These are phyloP conservation scores for Neelides folsomi DNA, from an alignment of 2,888 invertebrate species.

Conservation along the genomic window DNA sequence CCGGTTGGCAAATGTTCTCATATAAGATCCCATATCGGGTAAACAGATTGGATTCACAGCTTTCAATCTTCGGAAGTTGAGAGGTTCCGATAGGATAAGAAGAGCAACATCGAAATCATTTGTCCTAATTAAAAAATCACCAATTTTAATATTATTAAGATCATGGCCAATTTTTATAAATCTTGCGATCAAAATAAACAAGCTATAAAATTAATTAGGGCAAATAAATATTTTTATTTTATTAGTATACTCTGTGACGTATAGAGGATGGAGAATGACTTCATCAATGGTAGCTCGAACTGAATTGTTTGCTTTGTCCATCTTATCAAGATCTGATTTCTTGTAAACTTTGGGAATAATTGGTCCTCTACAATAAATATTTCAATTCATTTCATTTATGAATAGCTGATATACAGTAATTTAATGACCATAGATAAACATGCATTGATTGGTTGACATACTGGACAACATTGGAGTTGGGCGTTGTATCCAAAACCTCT, in stretches of 20 bases:
- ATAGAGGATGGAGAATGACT: slow-evolving; percentile 27
- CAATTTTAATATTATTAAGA: too few relatives aligned
- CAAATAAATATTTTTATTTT: too few relatives aligned
- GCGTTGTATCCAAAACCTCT: slow-evolving; percentile 11
- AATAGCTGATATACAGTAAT: too few relatives aligned
- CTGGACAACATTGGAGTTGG: slow-evolving; percentile 1
- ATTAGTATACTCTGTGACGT: slow-evolving; percentile 19
- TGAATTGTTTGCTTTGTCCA: slow-evolving; percentile 19
- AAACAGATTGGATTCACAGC: slow-evolving; percentile 18
- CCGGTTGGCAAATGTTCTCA: slow-evolving; percentile 13
- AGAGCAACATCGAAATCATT: slow-evolving; percentile 29
- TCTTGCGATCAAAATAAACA: too few relatives aligned
- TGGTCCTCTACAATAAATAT: not conserved
- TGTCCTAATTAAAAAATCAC: slow-evolving; percentile 11
- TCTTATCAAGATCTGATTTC: slow-evolving; percentile 3
- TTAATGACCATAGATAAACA: too few relatives aligned
- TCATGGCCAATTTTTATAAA: too few relatives aligned
- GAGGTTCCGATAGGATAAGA: slow-evolving; percentile 10
- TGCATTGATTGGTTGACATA: too few relatives aligned
- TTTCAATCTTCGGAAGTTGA: slow-evolving; percentile 6
- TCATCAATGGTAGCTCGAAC: slow-evolving; percentile 18
- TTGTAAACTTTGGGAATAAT: slow-evolving; percentile 14
- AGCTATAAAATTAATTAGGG: too few relatives aligned
- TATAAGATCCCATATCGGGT: slow-evolving; percentile 18
- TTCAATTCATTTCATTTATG: not conserved